Base-by-base conservation (phyloP, 2,113 vertebrate species). In the Atlantisia rogersi region DNA sequence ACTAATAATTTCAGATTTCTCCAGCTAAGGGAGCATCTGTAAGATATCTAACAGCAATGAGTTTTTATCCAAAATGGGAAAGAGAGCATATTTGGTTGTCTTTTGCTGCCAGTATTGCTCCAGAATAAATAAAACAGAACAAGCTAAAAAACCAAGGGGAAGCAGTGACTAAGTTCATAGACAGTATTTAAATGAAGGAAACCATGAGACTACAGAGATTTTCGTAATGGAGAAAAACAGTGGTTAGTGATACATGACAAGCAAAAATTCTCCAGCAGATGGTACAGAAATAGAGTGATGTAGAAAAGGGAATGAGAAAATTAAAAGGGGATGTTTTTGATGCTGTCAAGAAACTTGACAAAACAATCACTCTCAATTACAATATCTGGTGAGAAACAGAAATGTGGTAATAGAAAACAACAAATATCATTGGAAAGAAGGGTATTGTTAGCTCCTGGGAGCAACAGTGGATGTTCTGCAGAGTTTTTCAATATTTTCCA, bases 81-180 rank as follows among this genome's bases (percentile, higher is more conserved):
- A 93, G 58, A 56, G 83, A 64, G 75, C 80, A 88, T 83, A 84
- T 83, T 88, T 96, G 73, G 69, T 62, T 82, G 86, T 88, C 65
- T 94, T 88, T 92, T 92, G 44, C 90, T 96, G 86, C 73, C 90
- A 91, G n/a, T 65, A 90, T 76, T 82, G 71, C 81, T 96, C 86
- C 90, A 95, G 87, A 96, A 91, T 81, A 94, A 94, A 96, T 92
- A 86, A 77, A 90, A n/a, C 44, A 86, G 89, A 96, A 76, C 69
- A 79, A 86, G 50, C 75, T 88, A 83, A 84, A 96, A 91, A 88
- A 88, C 2, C 73, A 90, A 92, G 69, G 92, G 80, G 80, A 93
- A 94, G 82, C 83, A 69, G 58, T 90, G 85, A 95, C 64, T 92
- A 91, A 88, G 82, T 88, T 94, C 91, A 90, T 29, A 92, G 71